A percentile compares a stretch with the other conserved stretches of the same genome.
phyloP scores from a whole-genome alignment of 2,113 vertebrate species.

The Plotosus lineatus region DNA sequence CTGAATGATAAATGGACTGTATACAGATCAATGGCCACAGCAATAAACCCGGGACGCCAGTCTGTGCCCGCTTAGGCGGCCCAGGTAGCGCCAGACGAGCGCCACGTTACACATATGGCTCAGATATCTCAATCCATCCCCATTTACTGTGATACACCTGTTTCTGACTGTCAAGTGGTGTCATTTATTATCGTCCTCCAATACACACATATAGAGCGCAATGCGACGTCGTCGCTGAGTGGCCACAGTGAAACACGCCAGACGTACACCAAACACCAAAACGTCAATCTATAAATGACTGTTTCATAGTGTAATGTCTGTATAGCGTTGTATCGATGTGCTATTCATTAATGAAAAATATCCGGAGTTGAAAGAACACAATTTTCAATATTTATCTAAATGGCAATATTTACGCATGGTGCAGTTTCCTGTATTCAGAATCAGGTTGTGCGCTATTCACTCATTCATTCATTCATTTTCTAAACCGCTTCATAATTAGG shows the following conservation, averaged over 20 bases:
- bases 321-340: not conserved
- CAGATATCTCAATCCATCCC: constrained; percentile 43
- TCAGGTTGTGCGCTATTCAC: not conserved
- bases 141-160: constrained; percentile 40
- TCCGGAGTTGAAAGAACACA: no score
- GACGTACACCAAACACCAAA: not conserved
- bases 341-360: not conserved
- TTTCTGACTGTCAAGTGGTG: constrained; percentile 19
- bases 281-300: not conserved
- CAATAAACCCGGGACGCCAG: constrained; percentile 73
- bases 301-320: not conserved
- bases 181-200: not conserved
- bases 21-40: constrained; percentile 86
- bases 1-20: constrained; percentile 91
- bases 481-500: no score
- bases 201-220: not conserved
- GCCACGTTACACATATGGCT: not conserved
- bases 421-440: not conserved
- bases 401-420: not conserved
- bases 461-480: no score
- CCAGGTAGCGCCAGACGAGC: constrained; percentile 17
- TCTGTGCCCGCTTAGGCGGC: constrained; percentile 39
- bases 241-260: not conserved
- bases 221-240: not conserved
- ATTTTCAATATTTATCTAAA: not conserved